phyloP scores from a whole-genome alignment of 2,888 invertebrate genomes.

The Conomelus anceps region DNA sequence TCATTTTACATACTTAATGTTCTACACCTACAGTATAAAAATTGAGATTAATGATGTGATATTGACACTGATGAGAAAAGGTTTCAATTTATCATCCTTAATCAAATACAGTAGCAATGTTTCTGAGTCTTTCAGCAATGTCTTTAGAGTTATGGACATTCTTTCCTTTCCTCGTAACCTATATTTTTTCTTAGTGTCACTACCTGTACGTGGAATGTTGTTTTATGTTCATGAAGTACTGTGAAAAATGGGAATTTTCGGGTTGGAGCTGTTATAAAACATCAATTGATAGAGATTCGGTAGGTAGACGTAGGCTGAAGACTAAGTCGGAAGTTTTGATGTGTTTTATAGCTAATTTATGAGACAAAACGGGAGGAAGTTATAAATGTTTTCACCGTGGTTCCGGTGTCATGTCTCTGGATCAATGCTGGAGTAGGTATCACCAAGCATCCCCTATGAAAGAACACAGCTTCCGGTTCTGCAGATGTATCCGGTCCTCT shows the following conservation, averaged over 20 bases:
- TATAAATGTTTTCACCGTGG: not conserved
- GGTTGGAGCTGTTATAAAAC: not conserved
- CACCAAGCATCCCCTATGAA: not conserved
- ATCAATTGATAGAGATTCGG: not conserved
- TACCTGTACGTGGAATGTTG: too few relatives aligned
- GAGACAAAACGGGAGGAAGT: not conserved
- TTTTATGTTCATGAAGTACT: too few relatives aligned
- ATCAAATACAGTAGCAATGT: not conserved
- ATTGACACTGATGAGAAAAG: not conserved
- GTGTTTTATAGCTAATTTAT: not conserved
- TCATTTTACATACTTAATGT: not conserved
- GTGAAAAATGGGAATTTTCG: too few relatives aligned
- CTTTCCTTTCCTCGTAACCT: too few relatives aligned
- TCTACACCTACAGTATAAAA: not conserved
- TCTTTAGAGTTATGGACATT: too few relatives aligned
- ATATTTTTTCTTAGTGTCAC: too few relatives aligned
- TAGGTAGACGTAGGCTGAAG: not conserved
- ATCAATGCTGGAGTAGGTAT: not conserved
- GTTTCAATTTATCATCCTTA: not conserved
- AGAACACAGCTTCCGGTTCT: not conserved
- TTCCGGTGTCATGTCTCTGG: not conserved
- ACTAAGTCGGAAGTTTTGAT: too few relatives aligned
- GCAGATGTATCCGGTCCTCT: not conserved
- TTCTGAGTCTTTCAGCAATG: too few relatives aligned
- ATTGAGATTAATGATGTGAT: not conserved